Conservation (phyloP, 2,888 invertebrate genomes). For the Drosophila cognata region DNA sequence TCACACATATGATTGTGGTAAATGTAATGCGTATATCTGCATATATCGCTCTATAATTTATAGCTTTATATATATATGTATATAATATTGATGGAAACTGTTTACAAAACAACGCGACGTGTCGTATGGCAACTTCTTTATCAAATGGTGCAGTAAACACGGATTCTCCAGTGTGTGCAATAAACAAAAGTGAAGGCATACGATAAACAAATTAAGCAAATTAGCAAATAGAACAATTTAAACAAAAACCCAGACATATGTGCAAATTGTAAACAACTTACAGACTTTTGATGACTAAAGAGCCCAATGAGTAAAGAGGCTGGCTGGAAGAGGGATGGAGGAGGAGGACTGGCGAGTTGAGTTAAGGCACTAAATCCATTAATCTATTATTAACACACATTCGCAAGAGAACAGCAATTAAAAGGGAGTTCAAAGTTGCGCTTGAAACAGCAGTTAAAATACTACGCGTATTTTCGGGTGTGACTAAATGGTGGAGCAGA, state of each 20-base stretch:
- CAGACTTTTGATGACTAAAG: constrained; percentile 6
- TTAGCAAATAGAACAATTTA: constrained; percentile 47
- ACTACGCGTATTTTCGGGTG: background rate
- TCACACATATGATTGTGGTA: constrained; percentile 5
- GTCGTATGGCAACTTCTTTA: constrained; percentile 22
- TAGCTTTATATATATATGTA: background rate
- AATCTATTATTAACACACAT: background rate
- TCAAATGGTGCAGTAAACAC: constrained; percentile 18
- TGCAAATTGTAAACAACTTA: constrained; percentile 64
- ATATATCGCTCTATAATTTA: background rate
- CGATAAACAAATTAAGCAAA: constrained; percentile 65
- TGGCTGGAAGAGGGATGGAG: background rate
- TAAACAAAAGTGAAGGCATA: constrained; percentile 57
- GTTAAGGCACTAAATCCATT: background rate
- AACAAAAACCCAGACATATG: constrained; percentile 65
- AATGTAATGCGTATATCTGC: constrained; percentile 1
- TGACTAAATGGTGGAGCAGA: background rate
- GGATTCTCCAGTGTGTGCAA: constrained; percentile 29
- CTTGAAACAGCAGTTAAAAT: background rate
- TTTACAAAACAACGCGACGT: constrained; percentile 43
- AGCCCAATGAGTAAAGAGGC: background rate
- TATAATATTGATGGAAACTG: constrained; percentile 12
- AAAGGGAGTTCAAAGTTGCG: background rate
- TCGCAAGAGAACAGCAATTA: no score
- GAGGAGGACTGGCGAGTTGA: background rate